These are phyloP conservation scores for Laterallus jamaicensis DNA, from an alignment of 2,113 vertebrate genomes.

Conservation along the genomic window DNA sequence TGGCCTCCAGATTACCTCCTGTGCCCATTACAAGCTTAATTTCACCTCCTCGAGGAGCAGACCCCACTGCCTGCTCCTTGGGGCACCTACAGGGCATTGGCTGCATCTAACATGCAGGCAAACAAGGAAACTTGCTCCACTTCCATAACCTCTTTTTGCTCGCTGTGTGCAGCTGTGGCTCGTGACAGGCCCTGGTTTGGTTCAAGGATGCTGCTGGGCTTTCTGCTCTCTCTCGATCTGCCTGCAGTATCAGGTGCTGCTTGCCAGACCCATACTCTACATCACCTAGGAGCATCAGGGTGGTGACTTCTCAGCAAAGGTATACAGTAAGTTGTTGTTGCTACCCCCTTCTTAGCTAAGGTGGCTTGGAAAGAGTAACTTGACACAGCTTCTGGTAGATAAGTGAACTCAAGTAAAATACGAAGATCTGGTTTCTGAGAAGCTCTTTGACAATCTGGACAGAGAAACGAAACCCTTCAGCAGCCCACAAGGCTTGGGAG, in stretches of 20 bases:
- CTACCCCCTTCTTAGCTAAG: neutral
- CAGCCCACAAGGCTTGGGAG: neutral
- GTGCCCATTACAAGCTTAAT: neutral
- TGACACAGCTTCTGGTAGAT: slow-evolving; percentile 36
- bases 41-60: neutral
- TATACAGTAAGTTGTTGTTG: neutral
- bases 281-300: neutral
- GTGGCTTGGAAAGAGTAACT: slow-evolving; percentile 20
- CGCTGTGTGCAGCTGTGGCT: neutral
- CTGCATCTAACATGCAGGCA: neutral
- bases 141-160: neutral
- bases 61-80: accelerated
- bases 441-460: slow-evolving; percentile 3
- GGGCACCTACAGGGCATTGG: neutral
- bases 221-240: neutral
- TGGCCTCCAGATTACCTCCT: neutral
- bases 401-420: neutral
- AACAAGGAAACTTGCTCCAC: neutral
- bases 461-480: neutral
- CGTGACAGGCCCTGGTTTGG: neutral
- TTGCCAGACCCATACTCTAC: neutral
- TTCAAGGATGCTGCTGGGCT: neutral
- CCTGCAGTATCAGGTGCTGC: neutral
- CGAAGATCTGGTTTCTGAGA: slow-evolving; percentile 45
- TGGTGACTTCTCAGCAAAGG: slow-evolving; percentile 6